A percentile compares a stretch with the other conserved stretches of the same genome.
These are phyloP conservation scores for Stomatorhinus walkeri DNA, from an alignment of 2,797 vertebrate species.

Conservation along the genomic window DNA sequence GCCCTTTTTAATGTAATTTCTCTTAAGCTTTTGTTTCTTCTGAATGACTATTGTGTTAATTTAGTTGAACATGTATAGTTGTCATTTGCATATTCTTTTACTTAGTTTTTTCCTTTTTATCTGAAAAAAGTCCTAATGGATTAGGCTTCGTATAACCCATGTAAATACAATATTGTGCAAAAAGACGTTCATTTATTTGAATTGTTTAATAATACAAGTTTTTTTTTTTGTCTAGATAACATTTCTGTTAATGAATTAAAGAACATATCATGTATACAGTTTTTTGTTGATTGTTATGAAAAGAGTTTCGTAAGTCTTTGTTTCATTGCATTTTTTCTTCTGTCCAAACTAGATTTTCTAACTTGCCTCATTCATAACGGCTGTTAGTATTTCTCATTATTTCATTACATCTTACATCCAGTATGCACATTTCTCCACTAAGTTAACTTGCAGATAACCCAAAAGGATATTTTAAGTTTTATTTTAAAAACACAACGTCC, in stretches of 20 bases:
- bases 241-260: constrained; percentile 99
- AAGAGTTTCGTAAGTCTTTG: constrained; percentile 5
- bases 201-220: constrained; percentile 87
- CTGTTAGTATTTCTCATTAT: not conserved
- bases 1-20: constrained; percentile 96
- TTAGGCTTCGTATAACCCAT: constrained; percentile 85
- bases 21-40: constrained; percentile 81
- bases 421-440: not conserved
- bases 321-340: not conserved
- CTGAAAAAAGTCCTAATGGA: constrained; percentile 79
- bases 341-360: not conserved
- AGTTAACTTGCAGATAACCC: not conserved
- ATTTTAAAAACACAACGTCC: not conserved
- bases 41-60: constrained; percentile 98
- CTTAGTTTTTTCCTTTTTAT: constrained; percentile 88
- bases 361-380: not conserved
- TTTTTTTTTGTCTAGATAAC: constrained; percentile 97
- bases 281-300: not conserved
- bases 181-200: constrained; percentile 80
- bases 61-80: constrained; percentile 89
- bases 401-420: not conserved
- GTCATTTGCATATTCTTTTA: constrained; percentile 95
- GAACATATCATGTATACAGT: constrained; percentile 84
- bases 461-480: not conserved
- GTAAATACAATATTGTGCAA: constrained; percentile 99